Evolutionary conservation across 2,113 vertebrate species (phyloP).

Genomic region (Chaetorhynchus papuensis): DNA sequence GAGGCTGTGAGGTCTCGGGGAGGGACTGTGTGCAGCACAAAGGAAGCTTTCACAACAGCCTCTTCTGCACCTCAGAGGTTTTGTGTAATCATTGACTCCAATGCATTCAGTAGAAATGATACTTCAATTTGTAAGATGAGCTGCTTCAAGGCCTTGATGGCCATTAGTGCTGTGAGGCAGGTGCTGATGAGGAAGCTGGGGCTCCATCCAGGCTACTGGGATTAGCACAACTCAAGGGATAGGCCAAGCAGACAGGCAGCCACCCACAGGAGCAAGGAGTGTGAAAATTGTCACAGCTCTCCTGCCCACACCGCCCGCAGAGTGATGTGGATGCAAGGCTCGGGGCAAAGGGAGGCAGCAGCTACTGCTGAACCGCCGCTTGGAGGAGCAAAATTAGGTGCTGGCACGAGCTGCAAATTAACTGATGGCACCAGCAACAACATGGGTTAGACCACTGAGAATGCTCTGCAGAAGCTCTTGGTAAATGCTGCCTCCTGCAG

Average conservation of each 20-base stretch:
- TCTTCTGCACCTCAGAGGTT: background rate
- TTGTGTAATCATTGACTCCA: background rate
- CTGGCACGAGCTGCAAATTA: background rate
- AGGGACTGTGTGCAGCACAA: background rate
- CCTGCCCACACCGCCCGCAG: background rate
- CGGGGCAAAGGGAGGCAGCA: background rate
- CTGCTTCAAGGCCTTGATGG: background rate
- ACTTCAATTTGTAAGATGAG: background rate
- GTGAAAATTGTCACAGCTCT: background rate
- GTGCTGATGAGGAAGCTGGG: background rate
- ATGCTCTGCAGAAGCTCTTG: background rate
- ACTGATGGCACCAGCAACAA: background rate
- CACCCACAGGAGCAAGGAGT: background rate
- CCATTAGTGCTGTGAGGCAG: background rate
- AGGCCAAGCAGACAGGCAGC: background rate
- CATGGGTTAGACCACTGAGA: background rate
- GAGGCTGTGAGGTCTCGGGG: rapidly evolving
- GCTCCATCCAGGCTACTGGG: background rate
- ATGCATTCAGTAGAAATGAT: background rate
- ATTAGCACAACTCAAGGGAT: background rate
- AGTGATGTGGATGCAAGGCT: rapidly evolving
- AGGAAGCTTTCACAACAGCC: background rate
- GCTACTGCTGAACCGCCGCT: rapidly evolving
- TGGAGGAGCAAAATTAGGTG: background rate
- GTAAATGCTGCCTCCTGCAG: background rate